Base-by-base conservation (phyloP, 2,113 vertebrate species). In the Xerus inauris region DNA sequence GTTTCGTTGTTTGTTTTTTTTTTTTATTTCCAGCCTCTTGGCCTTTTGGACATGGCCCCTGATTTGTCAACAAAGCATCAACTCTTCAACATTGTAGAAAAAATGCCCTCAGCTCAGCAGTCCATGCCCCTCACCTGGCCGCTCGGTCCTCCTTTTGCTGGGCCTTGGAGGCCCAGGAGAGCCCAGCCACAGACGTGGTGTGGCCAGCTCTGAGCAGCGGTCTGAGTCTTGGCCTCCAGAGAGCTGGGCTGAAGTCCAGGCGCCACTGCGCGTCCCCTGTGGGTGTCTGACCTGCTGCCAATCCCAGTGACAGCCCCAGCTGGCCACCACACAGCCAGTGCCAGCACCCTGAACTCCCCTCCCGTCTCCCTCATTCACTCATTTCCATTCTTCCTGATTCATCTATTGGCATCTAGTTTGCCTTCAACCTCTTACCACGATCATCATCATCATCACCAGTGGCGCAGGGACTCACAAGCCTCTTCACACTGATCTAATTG, bases 221-320 rank as follows among this genome's bases (percentile, higher is more conserved):
- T 54, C 76, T 67, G 45, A 76, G 8, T 28, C 20, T 38, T 6
- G 0, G 62, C 51, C n/a, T 81, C 49, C 42, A 17, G 8, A 6
- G 59, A 54, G 16, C 22, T 13, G 32, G 49, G 62, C 16, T 19
- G 19, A 71, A 77, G 51, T 47, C 73, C 3, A 1, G n/a, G 12
- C 8, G n/a, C 19, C n/a, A 32, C 3, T 22, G 3, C 3, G 47
- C 2, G 0, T 12, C 72, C 12, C 19, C 19, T 2, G 0, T 47
- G 38, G 64, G 28, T n/a, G 7, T 54, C 57, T 85, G 59, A 10
- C 22, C 72, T 57, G 59, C 64, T 38, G 42, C 16, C 0, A 0
- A 81, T 10, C 8, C 49, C 62, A 32, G 26, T 8, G 69, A 40
- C 17, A 24, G 16, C 57, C 40, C 30, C 45, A 32, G 20, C 32